Evolutionary conservation across 2,888 invertebrate genomes (phyloP).

Genomic region (Noctua comes): DNA sequence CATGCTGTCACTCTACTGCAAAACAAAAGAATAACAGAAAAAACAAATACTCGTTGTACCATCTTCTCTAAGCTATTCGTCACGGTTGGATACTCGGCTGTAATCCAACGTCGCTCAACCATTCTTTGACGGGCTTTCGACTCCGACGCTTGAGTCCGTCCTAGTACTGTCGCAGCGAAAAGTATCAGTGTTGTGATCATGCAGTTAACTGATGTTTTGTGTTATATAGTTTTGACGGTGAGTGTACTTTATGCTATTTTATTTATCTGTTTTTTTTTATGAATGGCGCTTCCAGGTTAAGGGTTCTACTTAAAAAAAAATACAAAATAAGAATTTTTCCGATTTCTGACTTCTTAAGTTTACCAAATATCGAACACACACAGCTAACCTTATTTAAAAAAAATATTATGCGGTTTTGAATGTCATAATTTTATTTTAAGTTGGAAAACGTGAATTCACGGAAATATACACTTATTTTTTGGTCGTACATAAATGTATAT

Average conservation of each 20-base stretch:
- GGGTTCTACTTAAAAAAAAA: not conserved
- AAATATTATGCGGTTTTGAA: too few species aligned
- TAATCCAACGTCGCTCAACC: slow-evolving; percentile 70
- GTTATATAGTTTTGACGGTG: slow-evolving; percentile 80
- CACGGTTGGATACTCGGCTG: slow-evolving; percentile 76
- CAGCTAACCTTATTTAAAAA: too few species aligned
- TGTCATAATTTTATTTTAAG: too few species aligned
- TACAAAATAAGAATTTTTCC: too few species aligned
- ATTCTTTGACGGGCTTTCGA: slow-evolving; percentile 78
- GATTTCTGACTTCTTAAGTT: not conserved
- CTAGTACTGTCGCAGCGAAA: slow-evolving; percentile 31
- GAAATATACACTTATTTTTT: too few species aligned
- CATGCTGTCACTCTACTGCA: not conserved
- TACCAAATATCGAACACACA: not conserved
- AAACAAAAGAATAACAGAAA: not conserved
- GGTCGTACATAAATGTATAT: too few species aligned
- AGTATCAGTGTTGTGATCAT: slow-evolving; percentile 74
- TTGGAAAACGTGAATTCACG: too few species aligned
- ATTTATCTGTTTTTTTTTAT: too few species aligned
- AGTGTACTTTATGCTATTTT: slow-evolving; percentile 65
- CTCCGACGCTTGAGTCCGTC: slow-evolving; percentile 69
- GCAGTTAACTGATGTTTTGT: slow-evolving; percentile 76
- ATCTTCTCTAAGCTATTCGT: slow-evolving; percentile 74
- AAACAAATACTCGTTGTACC: slow-evolving; percentile 61
- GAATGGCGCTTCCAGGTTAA: too few species aligned